Evolutionary conservation across 1,140 invertebrate genomes (phyloP), one percentile per base, ranked within the genome.

Genomic region (Brachionus calyciflorus): DNA sequence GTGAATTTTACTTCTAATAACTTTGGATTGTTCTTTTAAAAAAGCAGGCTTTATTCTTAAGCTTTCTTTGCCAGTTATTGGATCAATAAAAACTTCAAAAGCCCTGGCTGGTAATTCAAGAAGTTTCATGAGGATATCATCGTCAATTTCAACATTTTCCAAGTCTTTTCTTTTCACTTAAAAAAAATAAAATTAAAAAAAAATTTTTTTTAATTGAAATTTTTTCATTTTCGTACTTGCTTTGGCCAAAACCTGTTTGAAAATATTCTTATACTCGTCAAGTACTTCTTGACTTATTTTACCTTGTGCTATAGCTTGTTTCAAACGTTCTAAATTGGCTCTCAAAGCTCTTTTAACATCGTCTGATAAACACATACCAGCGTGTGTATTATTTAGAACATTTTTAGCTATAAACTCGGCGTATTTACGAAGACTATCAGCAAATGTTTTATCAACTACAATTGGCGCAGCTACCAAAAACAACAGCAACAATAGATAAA

Each of bases 261-360:
- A 73, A 37, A 73, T 73, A 51, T 73, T 73, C 28, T 73, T 73
- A 33, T 73, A 73, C 46, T 73, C 69, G 40, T 73, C 69, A 0
- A 73, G 46, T 17, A 73, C 69, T 41, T 73, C 51, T 51, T 28
- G 21, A 30, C 37, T 73, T 12, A 73, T 73, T 51, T 55, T 49
- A n/a, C 69, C 69, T 51, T 73, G 46, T 40, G 51, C 28, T 5
- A 73, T 73, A 14, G 69, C 69, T 33, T 51, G n/a, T 73, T 73
- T 73, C 6, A 73, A 55, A 2, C 37, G 28, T 30, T 73, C 69
- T 33, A 73, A 73, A n/a, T 73, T 73, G 21, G 69, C 69, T 30
- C 69, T 37, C n/a, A 73, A 40, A 21, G 69, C 69, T 17, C 69
- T 44, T 73, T 73, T 73, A 41, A 73, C 33, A 10, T 73, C 69